Percentiles rank a stretch among this genome's conserved stretches.
Evolutionary conservation across 2,797 vertebrate species (phyloP).

Genomic region (Syngnathus acus): DNA sequence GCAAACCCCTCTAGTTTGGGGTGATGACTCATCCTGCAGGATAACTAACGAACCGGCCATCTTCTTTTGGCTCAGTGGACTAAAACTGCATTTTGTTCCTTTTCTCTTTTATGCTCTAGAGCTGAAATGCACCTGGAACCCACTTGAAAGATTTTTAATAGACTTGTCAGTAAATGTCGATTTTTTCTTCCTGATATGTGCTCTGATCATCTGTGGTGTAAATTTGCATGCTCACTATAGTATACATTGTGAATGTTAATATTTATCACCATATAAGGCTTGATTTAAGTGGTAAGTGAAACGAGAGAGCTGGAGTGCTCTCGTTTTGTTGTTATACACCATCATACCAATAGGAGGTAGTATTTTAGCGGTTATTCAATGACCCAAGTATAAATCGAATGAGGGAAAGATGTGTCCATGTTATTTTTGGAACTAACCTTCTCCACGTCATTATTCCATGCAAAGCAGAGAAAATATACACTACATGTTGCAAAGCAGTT

Average conservation of each 20-base stretch:
- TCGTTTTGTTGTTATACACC: not conserved
- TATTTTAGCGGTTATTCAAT: not conserved
- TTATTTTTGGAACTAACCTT: not conserved
- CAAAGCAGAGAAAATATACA: not conserved
- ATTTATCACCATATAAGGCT: conserved; percentile 16
- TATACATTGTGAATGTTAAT: conserved; percentile 38
- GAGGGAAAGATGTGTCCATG: not conserved
- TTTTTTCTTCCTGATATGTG: conserved; percentile 11
- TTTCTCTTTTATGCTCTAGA: conserved; percentile 7
- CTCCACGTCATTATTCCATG: not conserved
- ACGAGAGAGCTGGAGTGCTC: not conserved
- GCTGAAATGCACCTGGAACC: conserved; percentile 58
- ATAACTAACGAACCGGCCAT: conserved; percentile 9
- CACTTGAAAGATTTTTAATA: not conserved
- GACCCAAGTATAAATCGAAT: not conserved
- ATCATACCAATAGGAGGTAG: not conserved
- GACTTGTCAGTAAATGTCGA: not conserved
- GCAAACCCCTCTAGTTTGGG: not conserved
- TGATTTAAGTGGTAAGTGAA: conserved; percentile 32
- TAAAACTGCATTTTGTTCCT: conserved; percentile 25
- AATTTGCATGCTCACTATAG: conserved; percentile 43
- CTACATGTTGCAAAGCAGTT: not conserved
- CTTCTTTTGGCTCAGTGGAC: conserved; percentile 20
- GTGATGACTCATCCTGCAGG: conserved; percentile 53
- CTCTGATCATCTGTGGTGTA: conserved; percentile 10